These are phyloP conservation scores for Eueides isabella DNA, from an alignment of 1,140 invertebrate genomes.

Conservation along the genomic window DNA sequence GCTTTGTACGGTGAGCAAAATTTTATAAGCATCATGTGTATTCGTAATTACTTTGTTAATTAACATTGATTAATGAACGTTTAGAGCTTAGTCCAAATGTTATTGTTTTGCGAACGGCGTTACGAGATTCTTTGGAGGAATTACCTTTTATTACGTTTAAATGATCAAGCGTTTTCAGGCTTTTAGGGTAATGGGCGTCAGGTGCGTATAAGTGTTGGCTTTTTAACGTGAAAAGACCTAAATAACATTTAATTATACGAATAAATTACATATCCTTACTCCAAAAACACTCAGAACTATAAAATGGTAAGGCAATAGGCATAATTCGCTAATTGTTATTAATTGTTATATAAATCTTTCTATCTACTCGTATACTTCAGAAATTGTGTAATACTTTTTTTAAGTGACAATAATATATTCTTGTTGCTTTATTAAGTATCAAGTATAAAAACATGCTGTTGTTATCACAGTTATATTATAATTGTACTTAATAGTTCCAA, in stretches of 20 bases:
- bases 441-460: too few species aligned
- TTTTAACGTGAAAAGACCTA: not conserved
- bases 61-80: constrained; percentile 2
- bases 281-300: too few species aligned
- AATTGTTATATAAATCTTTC: too few species aligned
- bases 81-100: not conserved
- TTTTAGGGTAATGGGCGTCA: not conserved
- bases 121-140: not conserved
- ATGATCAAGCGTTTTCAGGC: not conserved
- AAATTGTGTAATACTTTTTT: too few species aligned
- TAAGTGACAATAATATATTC: too few species aligned
- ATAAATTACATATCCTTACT: too few species aligned
- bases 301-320: too few species aligned
- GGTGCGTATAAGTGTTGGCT: not conserved
- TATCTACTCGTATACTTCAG: too few species aligned
- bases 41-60: constrained; percentile 2
- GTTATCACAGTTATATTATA: too few species aligned
- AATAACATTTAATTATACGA: not conserved
- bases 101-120: not conserved
- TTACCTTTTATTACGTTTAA: not conserved
- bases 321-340: too few species aligned
- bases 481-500: too few species aligned
- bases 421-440: too few species aligned
- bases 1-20: not conserved
- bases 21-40: not conserved